Evolutionary conservation across 1,140 invertebrate species (phyloP).

Genomic region (Bombus difficillimus): DNA sequence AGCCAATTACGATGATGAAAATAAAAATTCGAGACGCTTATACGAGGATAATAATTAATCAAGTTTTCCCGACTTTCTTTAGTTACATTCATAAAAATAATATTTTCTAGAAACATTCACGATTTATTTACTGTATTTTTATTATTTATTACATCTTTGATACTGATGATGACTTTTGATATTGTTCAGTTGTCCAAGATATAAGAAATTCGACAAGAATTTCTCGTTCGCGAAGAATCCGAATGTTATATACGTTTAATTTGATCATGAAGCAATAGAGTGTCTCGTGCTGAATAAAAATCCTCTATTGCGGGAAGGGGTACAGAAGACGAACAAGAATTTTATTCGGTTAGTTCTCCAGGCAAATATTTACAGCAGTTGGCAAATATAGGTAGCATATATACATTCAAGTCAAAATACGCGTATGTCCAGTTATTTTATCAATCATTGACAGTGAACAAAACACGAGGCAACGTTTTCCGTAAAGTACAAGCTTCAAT

Average conservation of each 20-base stretch:
- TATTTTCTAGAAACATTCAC: too few species aligned
- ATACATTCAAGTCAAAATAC: background rate
- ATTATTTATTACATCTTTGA: too few species aligned
- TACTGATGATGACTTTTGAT: too few species aligned
- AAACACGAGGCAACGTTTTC: background rate
- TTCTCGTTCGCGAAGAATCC: too few species aligned
- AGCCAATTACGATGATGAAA: background rate
- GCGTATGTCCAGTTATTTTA: background rate
- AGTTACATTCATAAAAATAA: too few species aligned
- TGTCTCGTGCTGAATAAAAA: background rate
- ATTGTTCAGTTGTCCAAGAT: too few species aligned
- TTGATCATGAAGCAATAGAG: background rate
- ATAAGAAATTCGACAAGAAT: background rate
- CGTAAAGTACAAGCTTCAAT: background rate
- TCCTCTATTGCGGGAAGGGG: background rate
- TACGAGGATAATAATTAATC: background rate
- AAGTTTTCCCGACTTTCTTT: background rate
- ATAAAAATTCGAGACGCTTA: too few species aligned
- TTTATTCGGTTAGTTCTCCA: slow-evolving; percentile 7
- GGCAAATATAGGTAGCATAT: background rate
- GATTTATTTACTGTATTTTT: too few species aligned
- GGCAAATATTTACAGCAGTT: slow-evolving; percentile 8
- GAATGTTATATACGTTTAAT: background rate
- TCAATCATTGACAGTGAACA: background rate
- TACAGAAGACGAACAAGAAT: background rate